phyloP scores from a whole-genome alignment of 2,888 invertebrate genomes.

The Phalera bucephala region DNA sequence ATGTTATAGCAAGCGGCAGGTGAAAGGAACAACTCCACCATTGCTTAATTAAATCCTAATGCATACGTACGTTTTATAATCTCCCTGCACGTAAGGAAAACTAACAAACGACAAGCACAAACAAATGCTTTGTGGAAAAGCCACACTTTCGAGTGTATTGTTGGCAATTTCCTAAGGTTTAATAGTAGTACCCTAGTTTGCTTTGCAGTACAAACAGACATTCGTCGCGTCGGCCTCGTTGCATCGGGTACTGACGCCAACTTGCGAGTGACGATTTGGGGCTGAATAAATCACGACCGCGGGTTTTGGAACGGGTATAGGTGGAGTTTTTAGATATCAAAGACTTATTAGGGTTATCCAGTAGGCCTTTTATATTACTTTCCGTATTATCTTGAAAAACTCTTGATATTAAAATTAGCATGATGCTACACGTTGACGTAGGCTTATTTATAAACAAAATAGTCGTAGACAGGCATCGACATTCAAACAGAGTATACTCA shows the following conservation, averaged over 20 bases:
- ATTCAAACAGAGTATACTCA: too few relatives aligned
- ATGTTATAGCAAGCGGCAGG: too few relatives aligned
- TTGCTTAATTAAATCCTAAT: neutral
- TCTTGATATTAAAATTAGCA: too few relatives aligned
- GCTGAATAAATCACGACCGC: neutral
- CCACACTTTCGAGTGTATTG: conserved; percentile 32
- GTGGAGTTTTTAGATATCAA: neutral
- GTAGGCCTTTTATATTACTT: too few relatives aligned
- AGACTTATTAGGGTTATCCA: too few relatives aligned
- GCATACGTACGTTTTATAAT: neutral
- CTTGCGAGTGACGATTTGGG: neutral
- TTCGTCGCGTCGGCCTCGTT: conserved; percentile 1
- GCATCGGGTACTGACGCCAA: conserved; percentile 2
- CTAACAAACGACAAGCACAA: conserved; percentile 2
- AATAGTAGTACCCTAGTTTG: conserved; percentile 47
- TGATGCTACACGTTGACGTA: too few relatives aligned
- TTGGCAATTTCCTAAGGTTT: conserved; percentile 48
- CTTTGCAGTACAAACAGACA: conserved; percentile 49
- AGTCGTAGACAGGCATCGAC: too few relatives aligned
- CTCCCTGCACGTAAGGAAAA: neutral
- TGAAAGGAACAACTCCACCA: neutral
- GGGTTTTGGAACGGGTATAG: neutral
- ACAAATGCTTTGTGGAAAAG: conserved; percentile 33
- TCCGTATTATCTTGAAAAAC: too few relatives aligned
- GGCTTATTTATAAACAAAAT: too few relatives aligned